Conservation (phyloP, 2,113 vertebrate genomes). For the Jaculus jaculus region DNA sequence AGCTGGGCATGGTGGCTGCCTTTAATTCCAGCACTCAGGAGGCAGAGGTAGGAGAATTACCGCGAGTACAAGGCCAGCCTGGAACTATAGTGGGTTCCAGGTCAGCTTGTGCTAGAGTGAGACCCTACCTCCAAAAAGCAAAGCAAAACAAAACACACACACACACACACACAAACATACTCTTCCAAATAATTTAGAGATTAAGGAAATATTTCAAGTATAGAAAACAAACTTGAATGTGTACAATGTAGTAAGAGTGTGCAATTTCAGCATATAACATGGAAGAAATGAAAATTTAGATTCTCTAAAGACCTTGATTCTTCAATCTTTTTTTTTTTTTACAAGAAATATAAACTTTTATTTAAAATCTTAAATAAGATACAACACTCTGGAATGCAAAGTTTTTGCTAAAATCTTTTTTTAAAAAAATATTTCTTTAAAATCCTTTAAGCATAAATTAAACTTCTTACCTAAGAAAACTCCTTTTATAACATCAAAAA, state of each 20-base stretch:
- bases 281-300: slow-evolving; percentile 49
- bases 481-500: slow-evolving; percentile 78
- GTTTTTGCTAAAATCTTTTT: slow-evolving; percentile 66
- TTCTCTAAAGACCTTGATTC: slow-evolving; percentile 32
- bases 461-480: slow-evolving; percentile 74
- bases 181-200: neutral
- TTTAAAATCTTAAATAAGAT: slow-evolving; percentile 72
- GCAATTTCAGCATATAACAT: neutral
- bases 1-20: too few relatives aligned
- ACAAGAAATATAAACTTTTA: slow-evolving; percentile 16
- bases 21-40: too few relatives aligned
- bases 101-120: too few relatives aligned
- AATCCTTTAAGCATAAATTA: slow-evolving; percentile 64
- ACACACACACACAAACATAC: too few relatives aligned
- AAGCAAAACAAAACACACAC: too few relatives aligned
- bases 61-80: too few relatives aligned
- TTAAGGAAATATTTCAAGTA: slow-evolving; percentile 3
- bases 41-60: too few relatives aligned
- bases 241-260: slow-evolving; percentile 25
- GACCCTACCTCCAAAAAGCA: neutral
- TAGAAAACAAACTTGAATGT: slow-evolving; percentile 43
- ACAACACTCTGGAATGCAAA: slow-evolving; percentile 49
- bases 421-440: slow-evolving; percentile 50
- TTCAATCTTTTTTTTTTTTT: slow-evolving; percentile 52
- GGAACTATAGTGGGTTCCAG: too few relatives aligned